Conservation (phyloP, 2,113 vertebrate genomes). For the Erythrocebus patas region DNA sequence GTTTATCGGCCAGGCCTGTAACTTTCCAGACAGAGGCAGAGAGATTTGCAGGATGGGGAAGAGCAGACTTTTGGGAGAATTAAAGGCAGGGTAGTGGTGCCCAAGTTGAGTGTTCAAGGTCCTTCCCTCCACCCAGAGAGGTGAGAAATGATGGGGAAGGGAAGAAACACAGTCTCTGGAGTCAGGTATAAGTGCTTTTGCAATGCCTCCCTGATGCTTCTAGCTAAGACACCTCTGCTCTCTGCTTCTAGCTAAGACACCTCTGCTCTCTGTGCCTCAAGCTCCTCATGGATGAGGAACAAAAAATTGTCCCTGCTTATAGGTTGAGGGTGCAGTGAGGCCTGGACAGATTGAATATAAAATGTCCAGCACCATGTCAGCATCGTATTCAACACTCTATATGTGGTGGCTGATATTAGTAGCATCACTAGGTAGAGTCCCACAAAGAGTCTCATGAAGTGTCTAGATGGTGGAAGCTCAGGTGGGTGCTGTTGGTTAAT, state of each 20-base stretch:
- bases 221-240: background rate
- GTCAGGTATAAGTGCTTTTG: background rate
- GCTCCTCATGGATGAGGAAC: background rate
- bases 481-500: background rate
- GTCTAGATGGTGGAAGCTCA: rapidly evolving
- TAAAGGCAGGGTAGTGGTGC: background rate
- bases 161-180: rapidly evolving
- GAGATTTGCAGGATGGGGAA: too few species aligned
- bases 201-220: rapidly evolving
- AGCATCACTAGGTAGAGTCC: background rate
- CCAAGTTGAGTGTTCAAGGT: rapidly evolving
- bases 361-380: rapidly evolving
- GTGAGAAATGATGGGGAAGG: background rate
- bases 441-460: rapidly evolving
- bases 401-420: rapidly evolving
- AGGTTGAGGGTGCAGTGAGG: background rate
- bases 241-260: background rate
- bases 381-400: rapidly evolving
- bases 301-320: rapidly evolving
- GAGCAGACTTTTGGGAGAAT: background rate
- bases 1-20: background rate
- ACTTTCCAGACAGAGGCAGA: background rate
- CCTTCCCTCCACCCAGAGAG: background rate
- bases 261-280: background rate
- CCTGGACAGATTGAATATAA: rapidly evolving